A percentile compares a stretch with the other conserved stretches of the same genome.
Conservation (phyloP, 2,113 vertebrate species). For the Cyanocitta stelleri region DNA sequence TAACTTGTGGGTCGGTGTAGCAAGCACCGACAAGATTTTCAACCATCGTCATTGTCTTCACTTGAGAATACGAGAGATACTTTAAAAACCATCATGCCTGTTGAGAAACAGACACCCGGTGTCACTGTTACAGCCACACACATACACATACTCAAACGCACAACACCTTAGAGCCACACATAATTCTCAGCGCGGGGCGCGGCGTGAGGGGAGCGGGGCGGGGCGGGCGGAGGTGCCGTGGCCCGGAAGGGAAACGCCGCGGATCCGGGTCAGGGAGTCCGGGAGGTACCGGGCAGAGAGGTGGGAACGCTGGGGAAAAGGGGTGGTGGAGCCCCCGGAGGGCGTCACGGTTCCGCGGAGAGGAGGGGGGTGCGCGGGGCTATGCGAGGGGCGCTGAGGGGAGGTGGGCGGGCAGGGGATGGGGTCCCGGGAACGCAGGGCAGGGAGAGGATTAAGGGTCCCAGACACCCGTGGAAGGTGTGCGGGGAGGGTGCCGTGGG, state of each 20-base stretch:
- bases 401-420: background rate
- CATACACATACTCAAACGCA: accelerated
- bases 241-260: background rate
- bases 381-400: background rate
- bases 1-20: background rate
- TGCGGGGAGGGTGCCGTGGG: background rate
- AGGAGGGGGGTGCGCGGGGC: background rate
- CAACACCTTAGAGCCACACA: accelerated
- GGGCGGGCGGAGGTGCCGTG: background rate
- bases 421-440: background rate
- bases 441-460: too few relatives aligned
- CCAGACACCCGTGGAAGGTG: background rate
- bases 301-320: background rate
- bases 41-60: slow-evolving; percentile 78
- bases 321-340: too few relatives aligned
- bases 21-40: background rate
- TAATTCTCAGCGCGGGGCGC: accelerated
- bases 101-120: background rate
- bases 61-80: slow-evolving; percentile 76
- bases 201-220: accelerated
- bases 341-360: accelerated
- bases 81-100: slow-evolving; percentile 44
- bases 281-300: background rate
- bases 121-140: background rate
- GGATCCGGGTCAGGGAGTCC: background rate